These are phyloP conservation scores for Grus americana DNA, from an alignment of 2,113 vertebrate species.

Conservation along the genomic window DNA sequence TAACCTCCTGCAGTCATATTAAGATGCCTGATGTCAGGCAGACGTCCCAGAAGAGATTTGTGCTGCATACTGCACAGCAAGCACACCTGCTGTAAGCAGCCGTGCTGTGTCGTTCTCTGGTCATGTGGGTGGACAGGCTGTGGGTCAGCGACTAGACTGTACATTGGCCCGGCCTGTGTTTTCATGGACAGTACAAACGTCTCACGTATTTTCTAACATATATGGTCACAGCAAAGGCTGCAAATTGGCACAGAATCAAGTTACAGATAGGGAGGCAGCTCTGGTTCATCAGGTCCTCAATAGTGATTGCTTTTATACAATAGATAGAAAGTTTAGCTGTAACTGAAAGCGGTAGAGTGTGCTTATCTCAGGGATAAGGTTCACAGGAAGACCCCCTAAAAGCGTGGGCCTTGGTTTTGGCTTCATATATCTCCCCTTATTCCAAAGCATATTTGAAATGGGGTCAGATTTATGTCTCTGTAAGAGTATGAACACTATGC, in stretches of 20 bases:
- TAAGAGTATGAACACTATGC: not conserved
- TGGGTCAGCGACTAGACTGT: accelerated
- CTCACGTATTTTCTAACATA: not conserved
- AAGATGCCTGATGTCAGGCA: not conserved
- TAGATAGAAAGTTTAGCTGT: not conserved
- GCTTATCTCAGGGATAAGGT: not conserved
- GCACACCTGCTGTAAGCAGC: too few relatives aligned
- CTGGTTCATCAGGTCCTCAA: not conserved
- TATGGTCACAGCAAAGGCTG: not conserved
- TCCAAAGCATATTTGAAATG: not conserved
- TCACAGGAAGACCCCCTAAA: not conserved
- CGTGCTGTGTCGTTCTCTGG: not conserved
- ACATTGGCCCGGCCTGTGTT: not conserved
- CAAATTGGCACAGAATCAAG: not conserved
- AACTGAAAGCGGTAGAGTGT: not conserved
- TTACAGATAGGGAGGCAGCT: not conserved
- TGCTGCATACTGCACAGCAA: not conserved
- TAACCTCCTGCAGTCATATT: not conserved
- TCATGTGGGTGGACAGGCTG: accelerated
- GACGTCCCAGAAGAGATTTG: not conserved
- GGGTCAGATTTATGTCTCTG: not conserved
- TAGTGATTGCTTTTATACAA: not conserved
- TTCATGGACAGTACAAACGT: not conserved
- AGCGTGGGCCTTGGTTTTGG: not conserved
- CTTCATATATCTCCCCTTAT: not conserved